Evolutionary conservation across 1,140 invertebrate species (phyloP).

Genomic region (Temnothorax curvispinosus): DNA sequence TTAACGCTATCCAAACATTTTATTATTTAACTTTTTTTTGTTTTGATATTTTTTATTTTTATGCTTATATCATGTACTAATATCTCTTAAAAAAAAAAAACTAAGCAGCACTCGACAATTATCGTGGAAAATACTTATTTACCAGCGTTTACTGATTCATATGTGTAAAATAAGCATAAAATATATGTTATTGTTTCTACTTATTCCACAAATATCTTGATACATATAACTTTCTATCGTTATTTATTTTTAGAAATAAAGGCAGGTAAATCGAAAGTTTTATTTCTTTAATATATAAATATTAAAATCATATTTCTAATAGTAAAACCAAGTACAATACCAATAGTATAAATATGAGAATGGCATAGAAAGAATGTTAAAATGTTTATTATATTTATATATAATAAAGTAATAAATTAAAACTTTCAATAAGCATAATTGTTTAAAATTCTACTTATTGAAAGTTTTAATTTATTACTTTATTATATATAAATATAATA

Average conservation of each 20-base stretch:
- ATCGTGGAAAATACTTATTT: slow-evolving; percentile 66
- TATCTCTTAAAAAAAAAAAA: slow-evolving; percentile 62
- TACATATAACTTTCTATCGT: slow-evolving; percentile 32
- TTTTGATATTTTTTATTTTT: slow-evolving; percentile 67
- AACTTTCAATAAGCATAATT: too few species aligned
- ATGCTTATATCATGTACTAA: slow-evolving; percentile 57
- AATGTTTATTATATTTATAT: slow-evolving; percentile 34
- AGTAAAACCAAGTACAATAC: not conserved
- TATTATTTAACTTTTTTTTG: slow-evolving; percentile 69
- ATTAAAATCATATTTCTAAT: not conserved
- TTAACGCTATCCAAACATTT: slow-evolving; percentile 74
- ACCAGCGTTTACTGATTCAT: slow-evolving; percentile 53
- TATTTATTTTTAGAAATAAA: slow-evolving; percentile 48
- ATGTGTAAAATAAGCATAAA: slow-evolving; percentile 55
- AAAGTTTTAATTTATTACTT: too few species aligned
- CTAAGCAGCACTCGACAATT: slow-evolving; percentile 59
- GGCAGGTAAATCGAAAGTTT: not conserved
- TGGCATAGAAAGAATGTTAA: slow-evolving; percentile 41
- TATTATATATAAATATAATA: slow-evolving; percentile 19
- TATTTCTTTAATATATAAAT: slow-evolving; percentile 19
- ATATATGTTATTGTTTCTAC: slow-evolving; percentile 70
- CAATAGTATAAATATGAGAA: slow-evolving; percentile 42
- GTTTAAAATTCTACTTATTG: too few species aligned
- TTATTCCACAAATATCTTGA: slow-evolving; percentile 68
- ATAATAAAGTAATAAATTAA: slow-evolving; percentile 28